Base-by-base conservation (phyloP, 1,140 invertebrate genomes). In the Psilanteris sp. region DNA sequence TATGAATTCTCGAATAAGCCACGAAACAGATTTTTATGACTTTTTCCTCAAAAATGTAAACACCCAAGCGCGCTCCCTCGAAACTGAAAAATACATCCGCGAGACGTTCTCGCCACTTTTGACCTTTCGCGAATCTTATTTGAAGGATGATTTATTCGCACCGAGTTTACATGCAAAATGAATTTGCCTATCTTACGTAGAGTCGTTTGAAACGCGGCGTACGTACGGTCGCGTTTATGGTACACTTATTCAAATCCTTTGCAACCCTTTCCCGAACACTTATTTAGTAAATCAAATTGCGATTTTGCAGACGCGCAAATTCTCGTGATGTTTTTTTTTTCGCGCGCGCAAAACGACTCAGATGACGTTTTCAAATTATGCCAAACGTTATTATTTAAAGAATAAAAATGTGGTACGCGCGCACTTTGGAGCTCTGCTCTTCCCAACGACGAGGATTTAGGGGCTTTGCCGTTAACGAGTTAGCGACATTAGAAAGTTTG, bases 401-500 rank as follows among this genome's bases (percentile, higher is more conserved):
- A 14, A 8, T 14, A 24, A 0, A 20, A 50, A 43, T 57, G 14
- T 32, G 37, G 31, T 55, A 10, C n/a, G 9, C 20, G 9, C 11
- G 34, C 3, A 1, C 27, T 44, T 48, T 13, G 3, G 37, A 15
- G 10, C 10, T 9, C 7, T 7, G 4, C 15, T 43, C 9, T 43
- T 10, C 10, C n/a, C 18, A 8, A 8, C 41, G 15, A 4, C 26
- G 26, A 57, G 24, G 15, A 44, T 41, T 62, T 48, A 24, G 41
- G 14, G 5, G 37, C 37, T 41, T 34, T 14, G 39, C 27, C 10
- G 37, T 66, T 37, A 52, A 22, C 48, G 39, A 74, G 71, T 74
- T 74, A 59, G 44, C 16, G 46, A 54, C 61, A 54, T 74, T 52
- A 61, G 46, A 54, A 67, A 74, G 61, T 66, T 74, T 44, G 41